Evolutionary conservation across 2,888 invertebrate genomes (phyloP).

Genomic region (Caenorhabditis sp.): DNA sequence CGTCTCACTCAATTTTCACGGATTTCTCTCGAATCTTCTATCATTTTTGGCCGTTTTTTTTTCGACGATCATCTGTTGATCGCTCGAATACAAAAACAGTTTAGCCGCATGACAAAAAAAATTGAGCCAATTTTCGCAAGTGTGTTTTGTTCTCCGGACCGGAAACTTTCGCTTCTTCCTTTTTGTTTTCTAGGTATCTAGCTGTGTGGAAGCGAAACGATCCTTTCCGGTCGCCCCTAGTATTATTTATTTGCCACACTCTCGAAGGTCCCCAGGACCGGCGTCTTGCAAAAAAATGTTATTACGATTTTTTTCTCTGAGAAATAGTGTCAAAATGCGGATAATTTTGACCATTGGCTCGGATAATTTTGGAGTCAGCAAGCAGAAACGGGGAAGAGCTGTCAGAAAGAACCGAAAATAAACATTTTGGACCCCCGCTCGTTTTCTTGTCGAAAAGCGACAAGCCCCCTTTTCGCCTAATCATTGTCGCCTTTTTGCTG

Average conservation of each 20-base stretch:
- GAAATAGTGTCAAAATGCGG: conserved; percentile 37
- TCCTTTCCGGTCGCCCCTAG: conserved; percentile 39
- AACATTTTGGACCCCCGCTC: conserved; percentile 39
- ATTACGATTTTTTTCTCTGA: conserved; percentile 35
- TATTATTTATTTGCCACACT: conserved; percentile 54
- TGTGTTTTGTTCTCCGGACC: background rate
- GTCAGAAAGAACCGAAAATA: conserved; percentile 58
- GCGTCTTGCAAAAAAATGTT: conserved; percentile 4
- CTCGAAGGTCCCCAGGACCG: background rate
- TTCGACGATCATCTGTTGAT: background rate
- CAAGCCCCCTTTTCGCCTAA: conserved; percentile 11
- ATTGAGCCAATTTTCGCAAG: conserved; percentile 27
- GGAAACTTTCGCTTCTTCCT: conserved; percentile 11
- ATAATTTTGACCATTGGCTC: conserved; percentile 12
- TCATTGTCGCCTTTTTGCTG: conserved; percentile 38
- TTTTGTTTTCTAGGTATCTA: conserved; percentile 3
- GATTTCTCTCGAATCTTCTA: too few species aligned
- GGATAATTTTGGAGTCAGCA: conserved; percentile 49
- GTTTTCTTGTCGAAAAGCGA: conserved; percentile 1
- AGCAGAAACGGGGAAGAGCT: conserved; percentile 26
- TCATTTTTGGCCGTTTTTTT: background rate
- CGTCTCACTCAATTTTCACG: background rate
- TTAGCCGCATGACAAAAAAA: conserved; percentile 20
- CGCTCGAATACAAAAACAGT: conserved; percentile 19
- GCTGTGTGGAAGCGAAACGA: conserved; percentile 31